phyloP scores from a whole-genome alignment of 2,113 vertebrate species.

The western clawed frog (Xenopus tropicalis) region DNA sequence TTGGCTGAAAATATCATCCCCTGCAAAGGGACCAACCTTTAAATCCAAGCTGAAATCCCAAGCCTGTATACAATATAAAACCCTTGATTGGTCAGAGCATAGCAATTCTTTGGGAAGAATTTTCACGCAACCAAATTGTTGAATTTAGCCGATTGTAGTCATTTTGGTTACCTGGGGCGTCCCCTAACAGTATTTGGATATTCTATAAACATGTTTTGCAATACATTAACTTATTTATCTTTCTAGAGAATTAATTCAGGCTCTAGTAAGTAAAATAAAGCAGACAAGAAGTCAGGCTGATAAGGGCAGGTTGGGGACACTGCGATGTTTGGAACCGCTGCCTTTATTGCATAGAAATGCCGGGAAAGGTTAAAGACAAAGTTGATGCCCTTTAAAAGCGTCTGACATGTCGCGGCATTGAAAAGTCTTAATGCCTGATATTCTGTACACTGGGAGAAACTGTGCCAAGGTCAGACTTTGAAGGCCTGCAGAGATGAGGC shows the following conservation, averaged over 20 bases:
- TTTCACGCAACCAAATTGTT: too few species aligned
- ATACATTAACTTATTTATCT: too few species aligned
- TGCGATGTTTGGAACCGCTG: conserved; percentile 32
- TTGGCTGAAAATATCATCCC: too few species aligned
- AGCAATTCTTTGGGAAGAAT: too few species aligned
- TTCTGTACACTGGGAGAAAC: neutral
- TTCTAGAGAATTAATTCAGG: conserved; percentile 12
- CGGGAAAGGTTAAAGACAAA: conserved; percentile 46
- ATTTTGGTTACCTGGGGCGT: too few species aligned
- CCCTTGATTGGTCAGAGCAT: too few species aligned
- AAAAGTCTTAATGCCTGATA: neutral
- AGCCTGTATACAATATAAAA: too few species aligned
- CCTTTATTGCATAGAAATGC: conserved; percentile 48
- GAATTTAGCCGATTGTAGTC: too few species aligned
- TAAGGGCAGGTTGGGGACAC: conserved; percentile 30
- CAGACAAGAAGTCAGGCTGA: conserved; percentile 10
- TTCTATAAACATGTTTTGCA: too few species aligned
- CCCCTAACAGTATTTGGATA: too few species aligned
- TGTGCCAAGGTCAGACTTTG: conserved; percentile 2
- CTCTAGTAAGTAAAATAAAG: conserved; percentile 15
- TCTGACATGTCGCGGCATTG: neutral
- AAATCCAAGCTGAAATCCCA: too few species aligned
- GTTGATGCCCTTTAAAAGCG: neutral
- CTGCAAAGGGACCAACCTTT: too few species aligned
- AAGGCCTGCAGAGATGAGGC: neutral